Conservation (phyloP, 2,888 invertebrate species). For the Nomada flava region DNA sequence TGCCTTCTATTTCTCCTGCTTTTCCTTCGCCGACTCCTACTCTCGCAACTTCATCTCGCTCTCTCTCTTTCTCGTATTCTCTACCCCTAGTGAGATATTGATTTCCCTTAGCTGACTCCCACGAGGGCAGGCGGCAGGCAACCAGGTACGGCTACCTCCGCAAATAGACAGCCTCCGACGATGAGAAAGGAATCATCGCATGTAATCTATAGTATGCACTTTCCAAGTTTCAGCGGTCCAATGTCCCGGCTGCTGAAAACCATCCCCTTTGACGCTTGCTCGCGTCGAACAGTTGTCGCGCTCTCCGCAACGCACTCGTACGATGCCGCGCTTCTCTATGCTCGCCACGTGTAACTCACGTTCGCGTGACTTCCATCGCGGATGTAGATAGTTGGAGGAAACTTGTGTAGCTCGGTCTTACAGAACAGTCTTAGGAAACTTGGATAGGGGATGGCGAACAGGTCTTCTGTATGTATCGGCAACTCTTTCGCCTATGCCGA, state of each 20-base stretch:
- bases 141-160: slow-evolving; percentile 75
- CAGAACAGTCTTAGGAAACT: neutral
- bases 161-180: slow-evolving; percentile 75
- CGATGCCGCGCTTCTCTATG: slow-evolving; percentile 44
- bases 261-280: slow-evolving; percentile 19
- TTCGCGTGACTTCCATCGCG: slow-evolving; percentile 37
- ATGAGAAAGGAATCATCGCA: slow-evolving; percentile 68
- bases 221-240: slow-evolving; percentile 48
- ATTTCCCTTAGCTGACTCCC: slow-evolving; percentile 84
- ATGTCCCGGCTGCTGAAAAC: slow-evolving; percentile 22
- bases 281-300: slow-evolving; percentile 32
- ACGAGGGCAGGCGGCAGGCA: slow-evolving; percentile 80
- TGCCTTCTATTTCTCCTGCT: slow-evolving; percentile 47
- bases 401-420: neutral
- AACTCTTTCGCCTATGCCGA: neutral
- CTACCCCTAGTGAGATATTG: slow-evolving; percentile 83
- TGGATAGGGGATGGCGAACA: neutral
- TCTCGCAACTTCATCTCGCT: slow-evolving; percentile 48
- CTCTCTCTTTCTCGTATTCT: slow-evolving; percentile 74
- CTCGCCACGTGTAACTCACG: slow-evolving; percentile 65
- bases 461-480: no score
- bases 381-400: slow-evolving; percentile 9
- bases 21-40: slow-evolving; percentile 61
- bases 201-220: slow-evolving; percentile 54
- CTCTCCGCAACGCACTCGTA: slow-evolving; percentile 24